Evolutionary conservation across 2,113 vertebrate species (phyloP).

Genomic region (Thermophis baileyi): DNA sequence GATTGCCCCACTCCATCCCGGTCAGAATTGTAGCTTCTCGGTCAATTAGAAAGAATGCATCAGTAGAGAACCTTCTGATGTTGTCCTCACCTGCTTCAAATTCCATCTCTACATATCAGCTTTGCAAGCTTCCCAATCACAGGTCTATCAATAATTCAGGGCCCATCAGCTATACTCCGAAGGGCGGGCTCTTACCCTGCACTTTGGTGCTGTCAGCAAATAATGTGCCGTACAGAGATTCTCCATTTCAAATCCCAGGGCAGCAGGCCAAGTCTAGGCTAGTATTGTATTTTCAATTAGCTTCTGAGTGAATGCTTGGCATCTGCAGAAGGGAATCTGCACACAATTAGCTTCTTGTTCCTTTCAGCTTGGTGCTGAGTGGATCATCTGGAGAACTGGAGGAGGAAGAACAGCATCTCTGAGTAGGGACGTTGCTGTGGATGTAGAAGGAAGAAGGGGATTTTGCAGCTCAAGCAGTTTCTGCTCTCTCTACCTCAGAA

Average conservation of each 20-base stretch:
- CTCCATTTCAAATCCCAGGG: conserved; percentile 78
- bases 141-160: conserved; percentile 84
- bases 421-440: conserved; percentile 59
- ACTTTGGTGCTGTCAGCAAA: conserved; percentile 76
- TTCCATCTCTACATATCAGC: conserved; percentile 57
- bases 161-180: conserved; percentile 76
- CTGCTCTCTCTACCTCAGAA: conserved; percentile 61
- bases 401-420: conserved; percentile 15
- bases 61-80: background rate
- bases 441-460: conserved; percentile 66
- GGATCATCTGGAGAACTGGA: conserved; percentile 64
- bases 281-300: conserved; percentile 82
- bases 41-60: background rate
- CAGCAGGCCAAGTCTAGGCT: conserved; percentile 72
- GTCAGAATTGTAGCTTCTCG: background rate
- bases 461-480: conserved; percentile 43
- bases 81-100: conserved; percentile 42
- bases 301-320: conserved; percentile 78
- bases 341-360: conserved; percentile 77
- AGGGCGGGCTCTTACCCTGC: conserved; percentile 83
- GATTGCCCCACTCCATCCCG: background rate
- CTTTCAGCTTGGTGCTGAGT: conserved; percentile 71
- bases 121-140: conserved; percentile 76
- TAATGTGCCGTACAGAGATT: conserved; percentile 75
- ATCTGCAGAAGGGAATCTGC: conserved; percentile 70